Conservation (phyloP, 2,797 vertebrate genomes). For the Petrocephalus schoutedeni region DNA sequence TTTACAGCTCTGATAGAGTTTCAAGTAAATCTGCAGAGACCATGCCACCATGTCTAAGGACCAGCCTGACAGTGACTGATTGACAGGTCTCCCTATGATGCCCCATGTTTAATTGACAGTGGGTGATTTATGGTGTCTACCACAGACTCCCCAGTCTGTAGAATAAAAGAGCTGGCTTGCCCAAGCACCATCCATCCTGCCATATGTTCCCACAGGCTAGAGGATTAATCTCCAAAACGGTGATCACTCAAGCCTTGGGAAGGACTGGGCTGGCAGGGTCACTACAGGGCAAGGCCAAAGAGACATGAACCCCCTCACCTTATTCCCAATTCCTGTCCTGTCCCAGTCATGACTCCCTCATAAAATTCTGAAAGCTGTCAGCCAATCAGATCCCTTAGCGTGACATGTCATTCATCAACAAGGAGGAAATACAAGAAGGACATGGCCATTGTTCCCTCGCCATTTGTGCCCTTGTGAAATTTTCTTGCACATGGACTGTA, state of each 20-base stretch:
- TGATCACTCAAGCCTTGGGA: conserved; percentile 5
- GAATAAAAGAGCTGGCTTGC: background rate
- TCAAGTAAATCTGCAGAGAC: background rate
- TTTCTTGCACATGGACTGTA: background rate
- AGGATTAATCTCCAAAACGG: conserved; percentile 1
- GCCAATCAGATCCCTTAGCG: background rate
- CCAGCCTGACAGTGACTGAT: background rate
- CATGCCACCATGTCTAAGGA: background rate
- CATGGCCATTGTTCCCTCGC: background rate
- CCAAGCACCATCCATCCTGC: background rate
- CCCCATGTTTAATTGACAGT: background rate
- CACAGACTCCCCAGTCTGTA: background rate
- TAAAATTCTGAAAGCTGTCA: background rate
- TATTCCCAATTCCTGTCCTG: background rate
- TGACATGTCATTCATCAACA: background rate
- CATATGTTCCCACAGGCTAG: background rate
- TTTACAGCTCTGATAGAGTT: background rate
- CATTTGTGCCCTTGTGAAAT: background rate
- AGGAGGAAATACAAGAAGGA: background rate
- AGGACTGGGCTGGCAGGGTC: background rate
- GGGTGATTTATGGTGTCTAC: background rate
- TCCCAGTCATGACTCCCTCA: background rate
- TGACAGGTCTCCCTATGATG: background rate
- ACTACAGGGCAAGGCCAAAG: background rate
- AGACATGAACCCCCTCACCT: background rate